These are phyloP conservation scores for Actenoides lindsayi DNA, from an alignment of 2,113 vertebrate species.

Conservation along the genomic window DNA sequence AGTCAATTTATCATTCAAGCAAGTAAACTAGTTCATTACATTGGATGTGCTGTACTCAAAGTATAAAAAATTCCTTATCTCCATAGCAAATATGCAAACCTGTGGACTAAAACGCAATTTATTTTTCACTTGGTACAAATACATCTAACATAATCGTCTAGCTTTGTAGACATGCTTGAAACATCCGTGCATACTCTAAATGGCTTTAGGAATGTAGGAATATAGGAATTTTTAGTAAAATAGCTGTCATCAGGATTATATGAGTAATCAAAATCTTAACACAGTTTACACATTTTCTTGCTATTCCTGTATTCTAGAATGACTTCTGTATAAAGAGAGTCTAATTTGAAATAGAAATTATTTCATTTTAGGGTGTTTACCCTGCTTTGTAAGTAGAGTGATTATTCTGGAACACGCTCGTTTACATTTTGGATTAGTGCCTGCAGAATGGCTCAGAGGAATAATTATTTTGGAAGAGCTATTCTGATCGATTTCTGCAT, in stretches of 20 bases:
- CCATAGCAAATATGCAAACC: slow-evolving; percentile 17
- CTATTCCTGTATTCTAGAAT: neutral
- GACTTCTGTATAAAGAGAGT: neutral
- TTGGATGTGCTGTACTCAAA: neutral
- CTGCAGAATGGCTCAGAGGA: slow-evolving; percentile 8
- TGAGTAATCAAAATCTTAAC: slow-evolving; percentile 43
- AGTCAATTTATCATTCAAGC: neutral
- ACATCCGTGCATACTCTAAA: neutral
- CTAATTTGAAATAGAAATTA: slow-evolving; percentile 1
- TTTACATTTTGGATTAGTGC: slow-evolving; percentile 53
- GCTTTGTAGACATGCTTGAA: neutral
- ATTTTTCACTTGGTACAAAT: neutral
- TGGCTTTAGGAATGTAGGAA: neutral
- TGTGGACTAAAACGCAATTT: neutral
- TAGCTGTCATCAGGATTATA: neutral
- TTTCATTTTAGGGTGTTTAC: slow-evolving; percentile 36
- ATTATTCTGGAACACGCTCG: slow-evolving; percentile 40
- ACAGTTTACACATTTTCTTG: neutral
- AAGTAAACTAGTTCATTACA: slow-evolving; percentile 2
- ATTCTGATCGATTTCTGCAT: slow-evolving; percentile 36
- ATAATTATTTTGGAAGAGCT: slow-evolving; percentile 40
- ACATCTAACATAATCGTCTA: neutral
- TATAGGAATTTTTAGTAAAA: neutral
- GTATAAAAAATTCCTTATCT: neutral
- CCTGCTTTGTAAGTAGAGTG: neutral